These are phyloP conservation scores for Mythimna impura DNA, from an alignment of 2,888 invertebrate genomes.

Conservation along the genomic window DNA sequence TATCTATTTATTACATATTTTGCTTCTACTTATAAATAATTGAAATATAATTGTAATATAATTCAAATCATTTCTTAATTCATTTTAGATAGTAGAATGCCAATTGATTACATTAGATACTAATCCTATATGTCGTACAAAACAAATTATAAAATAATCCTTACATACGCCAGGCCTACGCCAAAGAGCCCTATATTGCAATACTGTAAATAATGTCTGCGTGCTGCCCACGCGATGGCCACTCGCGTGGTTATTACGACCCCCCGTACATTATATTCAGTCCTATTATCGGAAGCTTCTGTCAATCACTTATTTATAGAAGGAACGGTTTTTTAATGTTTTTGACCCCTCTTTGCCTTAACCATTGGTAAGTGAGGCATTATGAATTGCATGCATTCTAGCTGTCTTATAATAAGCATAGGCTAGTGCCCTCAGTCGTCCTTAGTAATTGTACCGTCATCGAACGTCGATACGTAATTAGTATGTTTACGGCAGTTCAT, in stretches of 20 bases:
- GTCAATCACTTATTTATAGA: conserved; percentile 10
- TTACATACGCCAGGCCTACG: too few species aligned
- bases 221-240: neutral
- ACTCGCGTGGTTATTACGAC: neutral
- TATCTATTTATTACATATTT: too few species aligned
- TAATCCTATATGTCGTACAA: too few species aligned
- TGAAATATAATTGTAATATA: too few species aligned
- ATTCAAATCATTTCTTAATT: too few species aligned
- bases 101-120: too few species aligned
- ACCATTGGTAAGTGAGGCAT: conserved; percentile 4
- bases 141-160: too few species aligned
- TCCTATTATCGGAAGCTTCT: neutral
- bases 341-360: neutral
- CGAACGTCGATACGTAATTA: neutral
- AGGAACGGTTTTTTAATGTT: neutral
- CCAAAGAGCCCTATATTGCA: neutral
- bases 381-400: conserved; percentile 22
- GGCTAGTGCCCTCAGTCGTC: neutral
- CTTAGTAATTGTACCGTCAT: neutral
- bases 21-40: too few species aligned
- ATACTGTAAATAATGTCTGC: conserved; percentile 2
- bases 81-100: too few species aligned
- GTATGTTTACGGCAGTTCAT: neutral
- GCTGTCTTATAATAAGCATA: conserved; percentile 1
- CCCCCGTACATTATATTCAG: neutral